A percentile compares a stretch with the other conserved stretches of the same genome.
phyloP scores from a whole-genome alignment of 2,113 vertebrate species.

The Melanostigma gelatinosum region DNA sequence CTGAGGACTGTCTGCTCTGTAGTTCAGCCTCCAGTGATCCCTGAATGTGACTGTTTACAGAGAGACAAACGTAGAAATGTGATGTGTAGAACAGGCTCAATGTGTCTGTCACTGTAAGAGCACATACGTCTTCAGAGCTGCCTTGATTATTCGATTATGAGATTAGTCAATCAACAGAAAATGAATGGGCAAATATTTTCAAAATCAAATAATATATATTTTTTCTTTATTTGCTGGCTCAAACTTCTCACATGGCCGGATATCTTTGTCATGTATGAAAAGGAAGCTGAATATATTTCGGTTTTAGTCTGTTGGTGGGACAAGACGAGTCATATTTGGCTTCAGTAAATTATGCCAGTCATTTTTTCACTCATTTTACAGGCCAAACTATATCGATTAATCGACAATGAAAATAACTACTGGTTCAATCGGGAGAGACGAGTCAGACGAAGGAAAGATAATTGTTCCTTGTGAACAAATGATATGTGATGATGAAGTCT shows the following conservation, averaged over 20 bases:
- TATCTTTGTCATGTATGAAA: neutral
- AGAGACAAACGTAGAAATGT: neutral
- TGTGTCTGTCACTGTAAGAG: neutral
- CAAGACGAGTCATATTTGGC: neutral
- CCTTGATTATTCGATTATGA: too few relatives aligned
- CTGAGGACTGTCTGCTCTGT: neutral
- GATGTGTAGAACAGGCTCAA: neutral
- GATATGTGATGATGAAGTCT: too few relatives aligned
- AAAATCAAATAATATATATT: neutral
- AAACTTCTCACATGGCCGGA: neutral
- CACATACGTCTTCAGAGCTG: neutral
- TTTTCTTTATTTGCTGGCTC: neutral
- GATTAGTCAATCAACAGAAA: neutral
- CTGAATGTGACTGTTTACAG: conserved; percentile 26
- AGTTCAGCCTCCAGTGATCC: conserved; percentile 1
- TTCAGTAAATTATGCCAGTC: neutral
- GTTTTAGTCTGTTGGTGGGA: neutral
- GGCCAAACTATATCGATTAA: neutral
- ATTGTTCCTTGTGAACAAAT: too few relatives aligned
- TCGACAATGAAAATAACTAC: neutral
- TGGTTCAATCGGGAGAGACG: too few relatives aligned
- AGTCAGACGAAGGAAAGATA: too few relatives aligned
- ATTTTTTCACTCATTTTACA: neutral
- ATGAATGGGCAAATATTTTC: neutral
- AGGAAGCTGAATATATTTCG: neutral